Evolutionary conservation across 2,113 vertebrate species (phyloP).

Genomic region (Oncorhynchus nerka): DNA sequence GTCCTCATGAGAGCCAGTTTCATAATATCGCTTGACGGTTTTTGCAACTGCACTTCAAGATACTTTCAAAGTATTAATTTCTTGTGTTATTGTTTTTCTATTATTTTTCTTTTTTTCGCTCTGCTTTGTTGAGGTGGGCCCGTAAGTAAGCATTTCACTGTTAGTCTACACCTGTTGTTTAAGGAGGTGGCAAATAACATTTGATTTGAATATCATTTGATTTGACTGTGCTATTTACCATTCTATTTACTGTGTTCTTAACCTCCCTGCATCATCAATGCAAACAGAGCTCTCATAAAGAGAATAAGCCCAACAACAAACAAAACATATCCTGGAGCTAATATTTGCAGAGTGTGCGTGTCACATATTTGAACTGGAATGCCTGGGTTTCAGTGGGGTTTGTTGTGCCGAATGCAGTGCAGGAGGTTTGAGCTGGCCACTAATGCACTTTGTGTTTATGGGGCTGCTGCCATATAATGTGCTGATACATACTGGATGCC

Average conservation of each 20-base stretch:
- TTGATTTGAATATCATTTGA: no score
- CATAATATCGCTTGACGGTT: no score
- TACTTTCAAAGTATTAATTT: no score
- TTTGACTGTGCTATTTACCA: no score
- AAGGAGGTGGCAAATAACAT: no score
- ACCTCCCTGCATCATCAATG: not conserved
- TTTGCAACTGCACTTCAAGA: no score
- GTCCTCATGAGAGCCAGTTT: no score
- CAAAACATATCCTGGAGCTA: not conserved
- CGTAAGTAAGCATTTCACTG: no score
- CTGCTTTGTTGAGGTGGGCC: no score
- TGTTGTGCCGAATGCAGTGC: slow-evolving; percentile 8
- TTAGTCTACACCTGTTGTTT: no score
- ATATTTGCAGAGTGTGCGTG: slow-evolving; percentile 22
- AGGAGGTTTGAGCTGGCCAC: slow-evolving; percentile 19
- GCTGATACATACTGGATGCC: slow-evolving; percentile 20
- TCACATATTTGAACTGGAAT: slow-evolving; percentile 13
- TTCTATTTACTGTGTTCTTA: not conserved
- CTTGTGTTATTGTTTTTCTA: no score
- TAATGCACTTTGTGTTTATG: slow-evolving; percentile 24
- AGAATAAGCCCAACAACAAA: slow-evolving; percentile 19
- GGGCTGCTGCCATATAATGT: slow-evolving; percentile 12
- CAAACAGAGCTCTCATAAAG: not conserved
- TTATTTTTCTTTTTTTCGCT: no score
- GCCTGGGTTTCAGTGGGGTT: slow-evolving; percentile 20